These are phyloP conservation scores for Darevskia nairensis DNA, from an alignment of 2,797 vertebrate species.

Conservation along the genomic window DNA sequence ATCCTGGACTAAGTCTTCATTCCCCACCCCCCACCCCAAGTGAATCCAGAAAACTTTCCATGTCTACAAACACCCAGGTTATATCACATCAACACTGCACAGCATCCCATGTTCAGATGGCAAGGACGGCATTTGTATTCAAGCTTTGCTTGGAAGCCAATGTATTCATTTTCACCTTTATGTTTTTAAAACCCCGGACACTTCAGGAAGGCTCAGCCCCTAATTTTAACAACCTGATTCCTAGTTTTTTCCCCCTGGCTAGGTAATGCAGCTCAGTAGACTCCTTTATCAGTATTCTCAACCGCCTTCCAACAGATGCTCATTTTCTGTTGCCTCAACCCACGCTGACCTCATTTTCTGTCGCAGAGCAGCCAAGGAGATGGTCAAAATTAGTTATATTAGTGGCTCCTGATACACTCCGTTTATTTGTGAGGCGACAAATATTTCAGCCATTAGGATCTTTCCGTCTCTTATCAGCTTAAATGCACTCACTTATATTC, in stretches of 20 bases:
- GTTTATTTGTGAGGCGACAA: slow-evolving; percentile 98
- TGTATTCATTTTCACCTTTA: slow-evolving; percentile 34
- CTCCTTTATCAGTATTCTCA: slow-evolving; percentile 83
- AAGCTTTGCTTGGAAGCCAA: slow-evolving; percentile 6
- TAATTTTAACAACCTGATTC: slow-evolving; percentile 75
- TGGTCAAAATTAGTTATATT: slow-evolving; percentile 98
- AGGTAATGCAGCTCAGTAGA: slow-evolving; percentile 56
- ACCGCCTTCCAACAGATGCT: slow-evolving; percentile 91
- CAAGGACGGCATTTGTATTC: slow-evolving; percentile 56
- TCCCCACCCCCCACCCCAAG: too few species aligned
- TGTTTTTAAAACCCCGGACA: slow-evolving; percentile 54
- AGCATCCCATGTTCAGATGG: not conserved
- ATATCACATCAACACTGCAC: fast-evolving
- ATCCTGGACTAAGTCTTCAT: not conserved
- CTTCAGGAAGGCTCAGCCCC: slow-evolving; percentile 55
- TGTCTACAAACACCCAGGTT: not conserved
- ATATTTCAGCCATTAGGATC: slow-evolving; percentile 99
- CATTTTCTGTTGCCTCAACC: slow-evolving; percentile 91
- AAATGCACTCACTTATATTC: slow-evolving; percentile 99
- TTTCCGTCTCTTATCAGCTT: slow-evolving; percentile 96
- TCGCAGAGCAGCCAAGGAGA: slow-evolving; percentile 87
- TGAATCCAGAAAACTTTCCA: not conserved
- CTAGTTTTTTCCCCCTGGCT: slow-evolving; percentile 48
- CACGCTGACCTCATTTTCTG: slow-evolving; percentile 94
- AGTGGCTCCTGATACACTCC: slow-evolving; percentile 86